Evolutionary conservation across 1,140 invertebrate species (phyloP).

Genomic region (Belonocnema kinseyi): DNA sequence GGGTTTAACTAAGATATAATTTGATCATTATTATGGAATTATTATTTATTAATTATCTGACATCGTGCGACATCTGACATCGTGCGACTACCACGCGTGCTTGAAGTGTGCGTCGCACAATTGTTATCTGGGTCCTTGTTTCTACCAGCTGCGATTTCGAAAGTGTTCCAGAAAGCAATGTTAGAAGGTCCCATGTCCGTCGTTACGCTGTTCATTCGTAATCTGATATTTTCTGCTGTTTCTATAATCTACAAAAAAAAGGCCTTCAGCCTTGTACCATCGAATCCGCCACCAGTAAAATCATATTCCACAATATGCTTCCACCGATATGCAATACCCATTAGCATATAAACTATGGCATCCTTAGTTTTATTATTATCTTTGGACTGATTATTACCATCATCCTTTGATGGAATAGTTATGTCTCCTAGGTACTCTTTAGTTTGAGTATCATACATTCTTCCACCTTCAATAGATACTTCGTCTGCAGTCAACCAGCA

Average conservation of each 20-base stretch:
- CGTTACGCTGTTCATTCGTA: constrained; percentile 22
- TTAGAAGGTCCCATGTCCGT: constrained; percentile 38
- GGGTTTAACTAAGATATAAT: no score
- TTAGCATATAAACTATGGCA: constrained; percentile 42
- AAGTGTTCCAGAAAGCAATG: constrained; percentile 22
- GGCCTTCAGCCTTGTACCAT: background rate
- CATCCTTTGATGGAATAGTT: background rate
- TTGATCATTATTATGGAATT: no score
- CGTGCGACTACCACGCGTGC: no score
- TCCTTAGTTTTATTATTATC: constrained; percentile 31
- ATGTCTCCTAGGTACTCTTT: background rate
- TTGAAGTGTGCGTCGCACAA: no score
- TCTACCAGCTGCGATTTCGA: constrained; percentile 16
- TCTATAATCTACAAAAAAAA: constrained; percentile 24
- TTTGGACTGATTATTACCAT: background rate
- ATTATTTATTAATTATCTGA: no score
- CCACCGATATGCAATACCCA: background rate
- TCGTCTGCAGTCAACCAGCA: no score
- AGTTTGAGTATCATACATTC: background rate
- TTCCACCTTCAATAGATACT: no score
- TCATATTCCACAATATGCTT: no score
- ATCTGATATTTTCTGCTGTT: constrained; percentile 25
- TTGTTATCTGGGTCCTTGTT: no score
- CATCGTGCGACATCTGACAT: no score
- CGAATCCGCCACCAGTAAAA: no score